Evolutionary conservation across 2,888 invertebrate species (phyloP), one percentile per base, ranked within the genome.

Genomic region (Pycnomerus fuliginosus): DNA sequence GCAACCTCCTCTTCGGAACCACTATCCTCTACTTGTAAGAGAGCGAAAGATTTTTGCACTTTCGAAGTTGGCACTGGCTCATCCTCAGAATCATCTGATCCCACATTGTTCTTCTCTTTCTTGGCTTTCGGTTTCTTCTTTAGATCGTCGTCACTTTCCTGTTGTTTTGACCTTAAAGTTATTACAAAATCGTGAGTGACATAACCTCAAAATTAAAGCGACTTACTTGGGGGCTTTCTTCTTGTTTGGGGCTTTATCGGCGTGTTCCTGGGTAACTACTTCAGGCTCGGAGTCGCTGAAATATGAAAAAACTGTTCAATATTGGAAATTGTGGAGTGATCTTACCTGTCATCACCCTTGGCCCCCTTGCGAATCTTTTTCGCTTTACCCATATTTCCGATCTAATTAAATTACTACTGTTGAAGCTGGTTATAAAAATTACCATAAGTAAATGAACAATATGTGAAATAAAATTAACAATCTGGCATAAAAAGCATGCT

Each of bases 311-410:
- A 22, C n/a, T 7, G n/a, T 15, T 3, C 15, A 31, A 16, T 20
- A 32, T 15, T 23, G 4, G 24, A 25, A 24, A 30, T 30, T 22
- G 12, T 23, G 2, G 31, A 72, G 20, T 2, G 5, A 10, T 8
- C 78, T 80, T 75, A 87, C 87, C 84, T 82, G 63, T 87, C 86
- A 58, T 87, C 86, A 55, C 81, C 83, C 68, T 80, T 79, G 69
- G 78, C 80, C 73, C 80, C 82, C 77, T 87, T 87, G 76, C 86
- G 86, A 70, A 84, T 83, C 74, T 87, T 88, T 80, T 87, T 88
- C 70, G 84, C 79, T 76, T 88, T 88, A 68, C 85, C 87, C 88
- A 87, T 87, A 55, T 55, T 63, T 56, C 50, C 57, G 45, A 33
- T 15, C 42, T 51, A 27, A 53, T 49, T 52, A 56, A 48, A 44